These are phyloP conservation scores for Subacronicta megacephala DNA, from an alignment of 2,888 invertebrate species.

Conservation along the genomic window DNA sequence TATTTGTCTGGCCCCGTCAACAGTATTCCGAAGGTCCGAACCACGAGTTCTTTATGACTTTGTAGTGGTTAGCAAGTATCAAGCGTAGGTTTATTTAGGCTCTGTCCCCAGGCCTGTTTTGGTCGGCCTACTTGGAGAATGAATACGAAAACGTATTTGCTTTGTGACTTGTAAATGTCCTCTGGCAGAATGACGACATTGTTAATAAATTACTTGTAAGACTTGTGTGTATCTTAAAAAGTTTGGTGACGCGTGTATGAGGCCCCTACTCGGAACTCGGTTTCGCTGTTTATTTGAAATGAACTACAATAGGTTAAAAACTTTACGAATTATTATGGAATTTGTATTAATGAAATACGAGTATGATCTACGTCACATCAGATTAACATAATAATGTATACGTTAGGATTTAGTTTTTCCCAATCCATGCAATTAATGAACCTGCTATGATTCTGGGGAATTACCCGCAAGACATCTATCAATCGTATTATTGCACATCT, in stretches of 20 bases:
- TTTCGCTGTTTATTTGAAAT: neutral
- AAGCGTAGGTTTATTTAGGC: constrained; percentile 83
- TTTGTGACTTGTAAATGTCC: constrained; percentile 84
- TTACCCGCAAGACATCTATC: too few relatives aligned
- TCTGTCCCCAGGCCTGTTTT: constrained; percentile 75
- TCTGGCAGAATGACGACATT: constrained; percentile 78
- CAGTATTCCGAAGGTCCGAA: constrained; percentile 75
- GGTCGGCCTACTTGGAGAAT: constrained; percentile 77
- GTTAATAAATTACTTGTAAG: constrained; percentile 79
- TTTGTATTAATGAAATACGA: neutral
- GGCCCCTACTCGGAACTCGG: constrained; percentile 11
- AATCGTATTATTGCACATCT: too few relatives aligned
- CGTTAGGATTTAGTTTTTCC: too few relatives aligned
- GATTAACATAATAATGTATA: too few relatives aligned
- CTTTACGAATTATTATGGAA: neutral
- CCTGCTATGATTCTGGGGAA: too few relatives aligned
- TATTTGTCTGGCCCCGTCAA: constrained; percentile 81
- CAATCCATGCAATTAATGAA: too few relatives aligned
- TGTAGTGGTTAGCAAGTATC: constrained; percentile 71
- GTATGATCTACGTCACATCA: too few relatives aligned
- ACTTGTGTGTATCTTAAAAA: constrained; percentile 73
- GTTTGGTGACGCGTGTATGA: constrained; percentile 46
- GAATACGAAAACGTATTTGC: constrained; percentile 83
- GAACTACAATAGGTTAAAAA: neutral
- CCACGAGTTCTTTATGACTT: constrained; percentile 79